Evolutionary conservation across 2,888 invertebrate genomes (phyloP).

Genomic region (Caradrina kadenii): DNA sequence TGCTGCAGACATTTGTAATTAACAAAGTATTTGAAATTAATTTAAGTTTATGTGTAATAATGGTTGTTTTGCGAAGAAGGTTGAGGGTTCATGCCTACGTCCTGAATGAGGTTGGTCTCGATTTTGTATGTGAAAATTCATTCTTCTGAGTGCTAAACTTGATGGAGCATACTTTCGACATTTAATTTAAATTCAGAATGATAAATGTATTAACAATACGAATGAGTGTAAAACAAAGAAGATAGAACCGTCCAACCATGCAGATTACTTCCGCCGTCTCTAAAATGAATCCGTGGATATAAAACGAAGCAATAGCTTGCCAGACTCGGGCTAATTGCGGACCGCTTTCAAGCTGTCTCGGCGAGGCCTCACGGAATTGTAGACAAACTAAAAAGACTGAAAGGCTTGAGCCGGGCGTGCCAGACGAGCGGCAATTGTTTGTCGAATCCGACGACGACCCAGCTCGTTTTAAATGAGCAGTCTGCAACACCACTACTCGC

Average conservation of each 20-base stretch:
- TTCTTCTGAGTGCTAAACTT: neutral
- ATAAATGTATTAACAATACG: neutral
- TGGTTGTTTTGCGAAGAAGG: constrained; percentile 23
- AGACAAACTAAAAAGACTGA: constrained; percentile 77
- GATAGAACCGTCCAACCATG: constrained; percentile 15
- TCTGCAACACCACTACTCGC: constrained; percentile 47
- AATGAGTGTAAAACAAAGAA: constrained; percentile 21
- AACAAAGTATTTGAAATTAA: constrained; percentile 56
- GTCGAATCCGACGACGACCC: constrained; percentile 61
- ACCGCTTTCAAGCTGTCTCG: constrained; percentile 78
- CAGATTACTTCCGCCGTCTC: constrained; percentile 46
- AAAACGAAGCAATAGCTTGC: constrained; percentile 58
- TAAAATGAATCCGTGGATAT: constrained; percentile 51
- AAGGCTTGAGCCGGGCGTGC: constrained; percentile 66
- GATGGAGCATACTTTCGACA: neutral
- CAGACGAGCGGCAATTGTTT: constrained; percentile 76
- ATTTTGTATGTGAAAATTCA: constrained; percentile 15
- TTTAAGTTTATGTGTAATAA: constrained; percentile 40
- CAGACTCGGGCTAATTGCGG: constrained; percentile 80
- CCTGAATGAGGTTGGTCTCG: constrained; percentile 4
- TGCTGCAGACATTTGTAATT: constrained; percentile 51
- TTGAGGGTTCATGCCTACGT: constrained; percentile 1
- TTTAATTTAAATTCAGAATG: constrained; percentile 14
- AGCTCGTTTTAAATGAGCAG: constrained; percentile 69
- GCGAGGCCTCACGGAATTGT: constrained; percentile 71